Evolutionary conservation across 2,888 invertebrate species (phyloP), one percentile per base, ranked within the genome.

Genomic region (Sceliomorpha sp.): DNA sequence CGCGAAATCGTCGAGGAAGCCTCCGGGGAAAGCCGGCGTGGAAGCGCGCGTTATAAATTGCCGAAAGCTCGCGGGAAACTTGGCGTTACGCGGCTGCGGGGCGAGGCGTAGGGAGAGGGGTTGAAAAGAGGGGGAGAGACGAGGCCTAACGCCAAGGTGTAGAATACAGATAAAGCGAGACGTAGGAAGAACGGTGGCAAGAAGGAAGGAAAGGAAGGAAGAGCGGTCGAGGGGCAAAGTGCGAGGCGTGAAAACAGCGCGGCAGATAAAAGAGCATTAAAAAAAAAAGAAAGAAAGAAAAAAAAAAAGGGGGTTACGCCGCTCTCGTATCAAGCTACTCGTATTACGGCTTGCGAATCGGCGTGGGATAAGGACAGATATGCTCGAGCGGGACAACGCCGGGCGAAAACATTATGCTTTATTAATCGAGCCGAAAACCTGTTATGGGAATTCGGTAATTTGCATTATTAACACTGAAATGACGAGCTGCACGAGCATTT

Each of bases 221-320:
- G 36, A 42, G 14, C 6, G 17, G 36, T 37, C 10, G 68, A 63
- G 68, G 48, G 48, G 48, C 67, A 67, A 69, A 73, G 66, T 68
- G 60, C 51, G 50, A 71, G 59, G 39, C 68, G 70, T 74, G 72
- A 73, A 77, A 74, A 71, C 70, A 69, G 64, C 75, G 64, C 45
- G 70, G 62, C 66, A 63, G 79, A 80, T 75, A 72, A 80, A 77
- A 75, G 72, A 77, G 73, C 70, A 73, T 74, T 77, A 73, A 76
- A 75, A 77, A 69, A 26, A 20, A 71, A n/a, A 63, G 79, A 80
- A 74, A 72, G 78, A 77, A 75, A 71, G 76, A 72, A 68, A 73
- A 73, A 76, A 73, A 76, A 75, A 77, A 69, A 26, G 5, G 70
- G 74, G 75, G 73, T 76, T 72, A 68, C 62, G 62, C 68, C 64